Evolutionary conservation across 35 echinoderm and acorn worm genomes (phyloP).

Genomic region (Apostichopus californicus): DNA sequence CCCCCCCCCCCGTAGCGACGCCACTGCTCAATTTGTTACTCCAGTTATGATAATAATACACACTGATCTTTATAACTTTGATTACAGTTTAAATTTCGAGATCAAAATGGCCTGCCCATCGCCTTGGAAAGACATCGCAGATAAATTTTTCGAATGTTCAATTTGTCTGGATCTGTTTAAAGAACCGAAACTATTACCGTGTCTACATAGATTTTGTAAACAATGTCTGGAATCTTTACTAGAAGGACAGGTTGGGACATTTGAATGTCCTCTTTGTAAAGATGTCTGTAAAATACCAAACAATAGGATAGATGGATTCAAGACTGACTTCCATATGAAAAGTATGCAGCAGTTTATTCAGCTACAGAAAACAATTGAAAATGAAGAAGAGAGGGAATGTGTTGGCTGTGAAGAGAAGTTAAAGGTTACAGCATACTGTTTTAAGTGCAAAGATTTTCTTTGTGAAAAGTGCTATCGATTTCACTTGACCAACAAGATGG

Average conservation of each 20-base stretch:
- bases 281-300: slow-evolving; percentile 7
- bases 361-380: not conserved
- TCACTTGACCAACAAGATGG: not conserved
- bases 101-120: not conserved
- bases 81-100: too few species aligned
- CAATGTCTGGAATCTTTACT: not conserved
- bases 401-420: not conserved
- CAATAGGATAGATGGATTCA: slow-evolving; percentile 1
- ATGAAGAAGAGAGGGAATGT: slow-evolving; percentile 15
- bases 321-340: slow-evolving; percentile 24
- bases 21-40: too few species aligned
- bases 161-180: not conserved
- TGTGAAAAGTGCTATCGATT: slow-evolving; percentile 10
- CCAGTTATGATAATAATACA: too few species aligned
- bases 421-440: slow-evolving; percentile 9
- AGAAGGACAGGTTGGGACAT: too few species aligned
- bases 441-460: slow-evolving; percentile 21
- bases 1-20: too few species aligned
- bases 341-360: slow-evolving; percentile 1
- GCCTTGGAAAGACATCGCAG: not conserved
- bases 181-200: not conserved
- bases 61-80: too few species aligned
- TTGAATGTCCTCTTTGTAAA: not conserved
- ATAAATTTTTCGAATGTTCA: not conserved
- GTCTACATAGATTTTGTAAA: not conserved